These are phyloP conservation scores for Xestoiulus laeticollis DNA, from an alignment of 2,888 invertebrate genomes.

Conservation along the genomic window DNA sequence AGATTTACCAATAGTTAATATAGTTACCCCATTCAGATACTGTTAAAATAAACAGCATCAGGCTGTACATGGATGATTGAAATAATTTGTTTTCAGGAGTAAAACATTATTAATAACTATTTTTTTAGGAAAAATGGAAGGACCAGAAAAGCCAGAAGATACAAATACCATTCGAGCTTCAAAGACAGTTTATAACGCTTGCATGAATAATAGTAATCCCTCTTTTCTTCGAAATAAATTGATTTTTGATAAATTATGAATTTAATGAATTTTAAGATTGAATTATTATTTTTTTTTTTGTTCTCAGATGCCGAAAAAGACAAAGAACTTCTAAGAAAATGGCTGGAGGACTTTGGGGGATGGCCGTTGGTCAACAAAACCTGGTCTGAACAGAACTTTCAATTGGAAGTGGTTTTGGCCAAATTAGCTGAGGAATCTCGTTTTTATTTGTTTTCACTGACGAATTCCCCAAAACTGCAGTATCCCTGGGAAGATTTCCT, in stretches of 20 bases:
- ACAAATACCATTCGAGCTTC: conserved; percentile 20
- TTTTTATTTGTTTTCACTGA: conserved; percentile 55
- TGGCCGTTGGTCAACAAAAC: conserved; percentile 59
- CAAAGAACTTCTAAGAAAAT: neutral
- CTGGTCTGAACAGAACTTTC: conserved; percentile 57
- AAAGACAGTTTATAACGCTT: conserved; percentile 42
- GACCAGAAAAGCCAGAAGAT: conserved; percentile 30
- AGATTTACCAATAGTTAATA: too few species aligned
- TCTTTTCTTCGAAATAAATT: neutral
- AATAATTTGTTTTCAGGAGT: too few species aligned
- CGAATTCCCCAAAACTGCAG: too few species aligned
- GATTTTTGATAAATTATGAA: neutral
- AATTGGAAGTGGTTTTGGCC: neutral
- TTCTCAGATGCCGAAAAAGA: conserved; percentile 36
- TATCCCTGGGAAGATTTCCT: too few species aligned
- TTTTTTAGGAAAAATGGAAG: conserved; percentile 49
- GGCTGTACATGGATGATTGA: too few species aligned
- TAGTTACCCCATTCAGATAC: too few species aligned
- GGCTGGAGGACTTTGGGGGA: conserved; percentile 57
- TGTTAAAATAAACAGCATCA: too few species aligned
- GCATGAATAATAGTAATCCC: conserved; percentile 49
- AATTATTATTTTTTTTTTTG: neutral
- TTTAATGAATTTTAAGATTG: too few species aligned
- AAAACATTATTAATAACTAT: too few species aligned
- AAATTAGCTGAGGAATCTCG: conserved; percentile 56